Base-by-base conservation (phyloP, 1,140 invertebrate genomes). In the Battus philenor region DNA sequence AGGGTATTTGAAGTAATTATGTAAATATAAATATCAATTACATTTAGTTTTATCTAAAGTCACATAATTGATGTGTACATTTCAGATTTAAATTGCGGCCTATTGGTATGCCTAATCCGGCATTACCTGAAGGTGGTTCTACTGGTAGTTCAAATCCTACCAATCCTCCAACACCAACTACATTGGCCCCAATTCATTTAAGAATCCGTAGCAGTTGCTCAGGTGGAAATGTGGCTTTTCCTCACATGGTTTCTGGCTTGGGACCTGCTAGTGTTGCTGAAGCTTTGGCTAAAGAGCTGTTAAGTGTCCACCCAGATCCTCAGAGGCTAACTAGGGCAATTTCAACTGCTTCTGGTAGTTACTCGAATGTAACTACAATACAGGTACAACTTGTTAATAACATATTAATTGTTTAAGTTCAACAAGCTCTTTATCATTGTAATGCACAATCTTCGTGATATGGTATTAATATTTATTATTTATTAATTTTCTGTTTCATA, bases 141-240 rank as follows among this genome's bases (percentile, higher is more conserved):
- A 60, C 73, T 81, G 81, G 90, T 61, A 55, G 70, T 53, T 57
- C 57, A 61, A 86, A 46, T 81, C 69, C 72, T 59, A 89, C 84
- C 32, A 87, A 66, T 43, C 60, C 77, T 2, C 47, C 65, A 6
- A 70, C 68, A 20, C 54, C 67, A 32, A 72, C 64, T 9, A 68
- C 71, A 11, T 47, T 59, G 4, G 57, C 70, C 24, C 68, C 70
- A 45, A 59, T 84, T 2, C 57, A 63, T 12, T 57, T 84, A 18
- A 50, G 54, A 8, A 73, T 83, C 13, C 65, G 73, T 6, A 71
- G 54, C 33, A 75, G 75, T 50, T 83, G 79, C 43, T 68, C 68
- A 5, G 79, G 79, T 12, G 73, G 73, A 2, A 73, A 60, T 41
- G 68, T 56, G 22, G 46, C 50, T 4, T 65, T 81, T 26, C 80